Evolutionary conservation across 2,797 vertebrate species (phyloP), one percentile per base, ranked within the genome.

Genomic region (Mus spretus): DNA sequence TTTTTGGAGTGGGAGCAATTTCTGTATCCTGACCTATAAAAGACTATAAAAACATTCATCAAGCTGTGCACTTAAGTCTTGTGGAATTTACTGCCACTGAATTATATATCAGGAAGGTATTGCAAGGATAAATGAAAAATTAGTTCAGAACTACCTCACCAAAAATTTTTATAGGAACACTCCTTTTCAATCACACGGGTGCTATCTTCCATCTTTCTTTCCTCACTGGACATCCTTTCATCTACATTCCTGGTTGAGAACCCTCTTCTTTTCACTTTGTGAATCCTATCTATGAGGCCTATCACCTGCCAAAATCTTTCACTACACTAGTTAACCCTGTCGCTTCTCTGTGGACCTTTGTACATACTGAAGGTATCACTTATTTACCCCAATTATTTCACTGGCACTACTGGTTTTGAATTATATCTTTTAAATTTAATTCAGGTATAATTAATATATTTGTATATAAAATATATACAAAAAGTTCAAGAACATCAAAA

Each of bases 81-180:
- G 17, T 91, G 50, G 7, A 84, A 50, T 84, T 93, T 91, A 91
- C 15, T 59, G 26, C 87, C 84, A 83, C 14, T 82, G 59, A 61
- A 44, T 44, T 83, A 83, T 44, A 83, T 24, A 40, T 61, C 59
- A 44, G 15, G 90, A 78, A 95, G 70, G 59, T 77, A 86, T 34
- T 55, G 15, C 44, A 89, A 61, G 31, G 53, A 89, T 78, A 78
- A 92, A 95, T 86, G 28, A 83, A 95, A 93, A 96, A 78, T 63
- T 63, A 83, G 14, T 63, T 83, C 57, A 63, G 24, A 83, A 83
- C 79, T 91, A 91, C 26, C 61, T 80, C 67, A 92, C 31, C 31
- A 82, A 82, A 92, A 37, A 61, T 89, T 26, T 20, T 44, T 93
- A 63, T 93, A 82, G 88, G 24, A 61, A 75, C 55, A 89, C 37